Base-by-base conservation (phyloP, 1,140 invertebrate species). In the Trichomalopsis sarcophagae region DNA sequence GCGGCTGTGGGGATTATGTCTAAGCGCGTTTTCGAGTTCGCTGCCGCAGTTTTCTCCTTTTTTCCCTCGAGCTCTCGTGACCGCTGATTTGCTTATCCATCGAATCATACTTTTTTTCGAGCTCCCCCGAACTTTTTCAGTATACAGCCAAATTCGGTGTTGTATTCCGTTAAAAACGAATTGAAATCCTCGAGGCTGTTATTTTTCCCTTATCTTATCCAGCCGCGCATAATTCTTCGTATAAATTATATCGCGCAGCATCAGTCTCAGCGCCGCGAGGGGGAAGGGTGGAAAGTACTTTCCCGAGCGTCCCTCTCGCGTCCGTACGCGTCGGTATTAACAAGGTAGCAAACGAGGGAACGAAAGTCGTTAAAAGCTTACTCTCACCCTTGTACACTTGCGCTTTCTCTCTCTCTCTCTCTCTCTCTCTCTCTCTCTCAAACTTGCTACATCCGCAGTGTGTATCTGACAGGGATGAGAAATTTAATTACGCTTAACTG, bases 331-430 rank as follows among this genome's bases (percentile, higher is more conserved):
- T n/a, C 44, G 23, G 47, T 62, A 82, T 82, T 75, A 82, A 75
- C 11, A 75, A 82, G 27, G 23, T 66, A 5, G 17, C 33, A 13
- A 75, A 74, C 27, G 50, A 66, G 17, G 68, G 30, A 17, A 23
- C 36, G 44, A 75, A 50, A 68, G 73, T 82, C 71, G 81, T 40
- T 75, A 75, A 82, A 21, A 62, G 71, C 47, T 82, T 74, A 40
- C 23, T 23, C 73, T n/a, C 30, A 30, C 68, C 33, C 55, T 80
- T 69, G 27, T 27, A 21, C 62, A 10, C 17, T 73, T 50, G 44
- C 36, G 7, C 36, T 36, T 1, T n/a, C n/a, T n/a, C n/a, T n/a
- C 27, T 1, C 27, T 1, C 27, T 27, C 27, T 27, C 27, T 27
- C 27, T 36, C 33, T 36, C 33, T 36, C 33, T 36, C 33, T 36